These are phyloP conservation scores for Helicorthomorpha holstii DNA, from an alignment of 1,140 invertebrate genomes.

Conservation along the genomic window DNA sequence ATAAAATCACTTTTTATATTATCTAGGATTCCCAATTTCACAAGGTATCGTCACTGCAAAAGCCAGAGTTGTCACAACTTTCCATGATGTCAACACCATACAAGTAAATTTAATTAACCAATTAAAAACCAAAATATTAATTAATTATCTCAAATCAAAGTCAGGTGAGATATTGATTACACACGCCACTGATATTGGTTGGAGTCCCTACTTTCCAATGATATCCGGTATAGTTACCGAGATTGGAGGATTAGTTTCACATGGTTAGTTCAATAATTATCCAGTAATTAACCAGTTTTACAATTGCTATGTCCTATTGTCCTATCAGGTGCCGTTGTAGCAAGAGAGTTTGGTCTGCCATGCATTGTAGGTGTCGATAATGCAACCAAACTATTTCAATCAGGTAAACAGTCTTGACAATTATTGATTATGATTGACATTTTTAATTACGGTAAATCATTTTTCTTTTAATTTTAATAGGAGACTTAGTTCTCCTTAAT, in stretches of 20 bases:
- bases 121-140: background rate
- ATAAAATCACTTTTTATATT: background rate
- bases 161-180: constrained; percentile 61
- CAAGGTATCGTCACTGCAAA: constrained; percentile 42
- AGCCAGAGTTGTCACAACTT: constrained; percentile 44
- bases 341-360: constrained; percentile 66
- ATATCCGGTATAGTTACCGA: constrained; percentile 64
- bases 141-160: too few species aligned
- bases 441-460: too few species aligned
- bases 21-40: constrained; percentile 48
- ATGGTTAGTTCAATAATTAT: constrained; percentile 33
- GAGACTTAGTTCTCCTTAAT: too few species aligned
- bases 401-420: constrained; percentile 35
- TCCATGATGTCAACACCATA: constrained; percentile 25
- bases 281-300: background rate
- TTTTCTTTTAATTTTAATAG: too few species aligned
- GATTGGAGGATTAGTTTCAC: constrained; percentile 65
- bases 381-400: constrained; percentile 47
- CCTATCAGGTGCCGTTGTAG: constrained; percentile 59
- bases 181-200: constrained; percentile 61
- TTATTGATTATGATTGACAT: too few species aligned
- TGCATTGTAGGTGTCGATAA: constrained; percentile 54
- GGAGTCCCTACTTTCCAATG: constrained; percentile 72
- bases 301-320: constrained; percentile 10
- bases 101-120: constrained; percentile 17